Conservation (phyloP, 2,797 vertebrate genomes). For the Bovichtus variegatus region DNA sequence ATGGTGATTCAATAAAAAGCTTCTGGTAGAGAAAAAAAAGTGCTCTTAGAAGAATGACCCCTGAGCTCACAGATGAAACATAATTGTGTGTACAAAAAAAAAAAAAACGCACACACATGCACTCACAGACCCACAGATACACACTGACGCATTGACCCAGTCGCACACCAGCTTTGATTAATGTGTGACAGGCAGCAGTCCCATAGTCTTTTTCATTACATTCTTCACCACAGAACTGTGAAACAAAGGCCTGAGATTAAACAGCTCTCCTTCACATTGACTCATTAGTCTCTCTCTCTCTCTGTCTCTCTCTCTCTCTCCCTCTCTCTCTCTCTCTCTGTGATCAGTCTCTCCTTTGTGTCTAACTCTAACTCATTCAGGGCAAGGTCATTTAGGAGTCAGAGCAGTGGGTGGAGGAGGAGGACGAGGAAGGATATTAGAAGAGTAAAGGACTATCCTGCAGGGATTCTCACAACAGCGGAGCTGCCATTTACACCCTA, state of each 20-base stretch:
- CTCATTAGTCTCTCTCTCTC: constrained; percentile 73
- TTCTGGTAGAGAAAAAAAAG: constrained; percentile 16
- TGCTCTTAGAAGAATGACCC: constrained; percentile 37
- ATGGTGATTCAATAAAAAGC: constrained; percentile 72
- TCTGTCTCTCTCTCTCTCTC: constrained; percentile 44
- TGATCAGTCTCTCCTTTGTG: constrained; percentile 57
- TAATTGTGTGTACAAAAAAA: constrained; percentile 30
- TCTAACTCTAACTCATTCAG: constrained; percentile 65
- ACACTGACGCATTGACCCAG: background rate
- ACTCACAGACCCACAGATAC: constrained; percentile 14
- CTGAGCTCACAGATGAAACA: constrained; percentile 23
- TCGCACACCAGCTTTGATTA: constrained; percentile 51
- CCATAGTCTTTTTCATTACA: constrained; percentile 58
- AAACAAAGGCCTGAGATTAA: constrained; percentile 78
- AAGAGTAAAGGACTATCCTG: constrained; percentile 46
- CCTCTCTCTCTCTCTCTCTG: constrained; percentile 52
- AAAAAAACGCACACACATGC: background rate
- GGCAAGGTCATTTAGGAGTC: constrained; percentile 77
- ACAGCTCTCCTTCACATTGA: constrained; percentile 69
- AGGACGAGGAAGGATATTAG: constrained; percentile 38
- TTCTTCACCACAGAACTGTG: constrained; percentile 60
- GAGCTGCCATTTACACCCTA: constrained; percentile 37
- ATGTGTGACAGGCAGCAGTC: constrained; percentile 56
- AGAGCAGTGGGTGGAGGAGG: constrained; percentile 45
- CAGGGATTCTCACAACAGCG: constrained; percentile 42